Evolutionary conservation across 2,113 vertebrate genomes (phyloP).

Genomic region (Petrocephalus microphthalmus): DNA sequence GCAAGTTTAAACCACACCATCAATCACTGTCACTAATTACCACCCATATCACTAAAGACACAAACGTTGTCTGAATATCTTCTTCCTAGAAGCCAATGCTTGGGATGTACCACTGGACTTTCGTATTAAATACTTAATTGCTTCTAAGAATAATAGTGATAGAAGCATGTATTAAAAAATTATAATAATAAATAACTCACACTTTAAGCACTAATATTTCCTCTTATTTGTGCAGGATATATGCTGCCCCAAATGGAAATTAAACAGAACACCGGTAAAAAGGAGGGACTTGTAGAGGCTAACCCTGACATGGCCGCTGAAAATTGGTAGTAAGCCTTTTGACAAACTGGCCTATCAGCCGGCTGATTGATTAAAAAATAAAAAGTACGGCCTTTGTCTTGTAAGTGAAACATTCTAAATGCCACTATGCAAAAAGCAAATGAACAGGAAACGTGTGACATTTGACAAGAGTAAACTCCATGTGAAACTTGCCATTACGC

Average conservation of each 20-base stretch:
- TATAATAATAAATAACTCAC: background rate
- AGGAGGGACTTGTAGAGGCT: background rate
- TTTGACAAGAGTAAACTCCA: background rate
- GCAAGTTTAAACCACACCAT: background rate
- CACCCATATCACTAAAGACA: background rate
- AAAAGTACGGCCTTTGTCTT: background rate
- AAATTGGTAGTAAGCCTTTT: background rate
- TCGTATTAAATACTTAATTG: background rate
- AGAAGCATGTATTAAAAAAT: background rate
- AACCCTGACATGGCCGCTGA: background rate
- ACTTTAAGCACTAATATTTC: background rate
- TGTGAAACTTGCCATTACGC: background rate
- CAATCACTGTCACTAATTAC: background rate
- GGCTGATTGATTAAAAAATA: background rate
- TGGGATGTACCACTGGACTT: background rate
- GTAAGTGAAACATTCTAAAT: background rate
- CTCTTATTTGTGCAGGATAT: background rate
- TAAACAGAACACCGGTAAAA: background rate
- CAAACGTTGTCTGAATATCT: background rate
- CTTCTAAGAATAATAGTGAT: background rate
- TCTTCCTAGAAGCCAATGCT: background rate
- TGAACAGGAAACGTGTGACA: background rate
- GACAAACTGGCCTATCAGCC: background rate
- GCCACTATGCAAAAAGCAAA: background rate
- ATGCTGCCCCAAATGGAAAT: background rate